Percentiles rank a stretch among this genome's conserved stretches.
Evolutionary conservation across 2,797 vertebrate genomes (phyloP).

Genomic region (Clarias platycephalus): DNA sequence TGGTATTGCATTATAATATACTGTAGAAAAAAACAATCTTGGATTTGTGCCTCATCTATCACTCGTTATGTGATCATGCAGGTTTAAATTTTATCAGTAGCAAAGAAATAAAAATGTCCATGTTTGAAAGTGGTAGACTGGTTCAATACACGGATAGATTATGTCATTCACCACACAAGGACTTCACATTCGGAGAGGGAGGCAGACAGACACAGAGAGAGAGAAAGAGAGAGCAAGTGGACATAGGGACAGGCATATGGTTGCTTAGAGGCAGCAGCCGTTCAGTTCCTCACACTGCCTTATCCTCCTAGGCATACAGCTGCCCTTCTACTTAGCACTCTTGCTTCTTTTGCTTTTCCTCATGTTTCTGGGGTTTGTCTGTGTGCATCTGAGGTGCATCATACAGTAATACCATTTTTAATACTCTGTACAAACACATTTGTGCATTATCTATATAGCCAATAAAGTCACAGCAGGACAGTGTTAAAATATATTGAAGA

Average conservation of each 20-base stretch:
- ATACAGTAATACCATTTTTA: neutral
- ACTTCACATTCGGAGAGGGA: neutral
- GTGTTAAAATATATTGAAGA: too few relatives aligned
- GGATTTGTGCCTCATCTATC: neutral
- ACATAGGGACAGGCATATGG: slow-evolving; percentile 49
- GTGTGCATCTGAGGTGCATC: too few relatives aligned
- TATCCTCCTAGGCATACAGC: slow-evolving; percentile 52
- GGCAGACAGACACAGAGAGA: neutral
- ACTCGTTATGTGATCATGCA: neutral
- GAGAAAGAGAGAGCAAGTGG: neutral
- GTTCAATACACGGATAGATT: neutral
- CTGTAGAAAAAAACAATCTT: too few relatives aligned
- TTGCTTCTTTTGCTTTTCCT: neutral
- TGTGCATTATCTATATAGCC: neutral
- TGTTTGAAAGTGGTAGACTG: neutral
- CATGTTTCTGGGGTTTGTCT: neutral
- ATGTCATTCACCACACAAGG: neutral
- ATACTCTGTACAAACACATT: neutral
- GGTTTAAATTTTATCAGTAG: neutral
- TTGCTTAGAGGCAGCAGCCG: slow-evolving; percentile 51
- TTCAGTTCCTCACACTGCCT: slow-evolving; percentile 29
- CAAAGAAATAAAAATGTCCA: neutral
- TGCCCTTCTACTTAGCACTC: slow-evolving; percentile 24
- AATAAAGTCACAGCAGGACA: neutral
- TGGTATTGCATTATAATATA: neutral